These are phyloP conservation scores for Anniella stebbinsi DNA, from an alignment of 2,797 vertebrate genomes.

Conservation along the genomic window DNA sequence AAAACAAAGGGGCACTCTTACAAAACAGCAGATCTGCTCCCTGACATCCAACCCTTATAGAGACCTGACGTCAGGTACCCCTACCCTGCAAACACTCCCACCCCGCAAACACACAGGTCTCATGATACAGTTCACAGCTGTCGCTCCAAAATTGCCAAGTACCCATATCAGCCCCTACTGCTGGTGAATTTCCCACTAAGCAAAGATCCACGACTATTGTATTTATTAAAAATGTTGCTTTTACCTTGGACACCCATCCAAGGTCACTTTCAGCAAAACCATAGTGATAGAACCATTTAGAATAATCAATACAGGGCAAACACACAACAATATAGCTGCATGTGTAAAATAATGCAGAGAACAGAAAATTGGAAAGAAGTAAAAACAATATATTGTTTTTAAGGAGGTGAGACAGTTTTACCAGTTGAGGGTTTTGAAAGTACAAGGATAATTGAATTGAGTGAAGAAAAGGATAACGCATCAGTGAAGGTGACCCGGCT, in stretches of 20 bases:
- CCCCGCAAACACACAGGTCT: too few relatives aligned
- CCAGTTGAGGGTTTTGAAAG: neutral
- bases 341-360: neutral
- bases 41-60: neutral
- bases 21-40: neutral
- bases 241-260: neutral
- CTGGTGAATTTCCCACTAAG: neutral
- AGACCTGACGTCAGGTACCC: too few relatives aligned
- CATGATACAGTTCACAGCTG: neutral
- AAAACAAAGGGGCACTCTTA: neutral
- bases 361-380: neutral
- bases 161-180: neutral
- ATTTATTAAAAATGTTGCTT: neutral
- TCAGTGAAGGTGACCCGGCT: slow-evolving; percentile 35
- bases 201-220: neutral
- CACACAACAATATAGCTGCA: neutral
- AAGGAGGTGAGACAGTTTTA: neutral
- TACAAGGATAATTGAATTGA: neutral
- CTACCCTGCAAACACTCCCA: too few relatives aligned
- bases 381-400: neutral
- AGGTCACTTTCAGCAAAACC: neutral
- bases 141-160: neutral
- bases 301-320: neutral
- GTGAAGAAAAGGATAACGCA: neutral
- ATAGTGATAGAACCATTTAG: neutral